Conservation (phyloP, 2,888 invertebrate genomes). For the Odontocerum albicorne region DNA sequence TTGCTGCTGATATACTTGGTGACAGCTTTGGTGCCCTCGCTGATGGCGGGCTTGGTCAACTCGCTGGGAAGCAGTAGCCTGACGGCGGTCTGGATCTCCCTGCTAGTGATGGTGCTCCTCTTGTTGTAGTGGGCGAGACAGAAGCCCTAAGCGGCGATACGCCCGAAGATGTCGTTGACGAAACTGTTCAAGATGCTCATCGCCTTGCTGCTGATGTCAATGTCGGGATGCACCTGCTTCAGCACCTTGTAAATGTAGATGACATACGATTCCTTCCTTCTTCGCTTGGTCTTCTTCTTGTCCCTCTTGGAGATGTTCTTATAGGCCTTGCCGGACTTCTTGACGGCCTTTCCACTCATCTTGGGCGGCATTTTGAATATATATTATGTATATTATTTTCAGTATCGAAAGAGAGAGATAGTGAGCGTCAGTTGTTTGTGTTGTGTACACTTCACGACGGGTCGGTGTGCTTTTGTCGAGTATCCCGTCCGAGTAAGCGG, state of each 20-base stretch:
- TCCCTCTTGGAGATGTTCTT: too few relatives aligned
- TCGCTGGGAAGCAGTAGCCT: conserved; percentile 68
- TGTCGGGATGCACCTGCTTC: conserved; percentile 69
- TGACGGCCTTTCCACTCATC: too few relatives aligned
- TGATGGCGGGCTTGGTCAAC: conserved; percentile 69
- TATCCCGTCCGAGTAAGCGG: too few relatives aligned
- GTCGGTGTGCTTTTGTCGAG: too few relatives aligned
- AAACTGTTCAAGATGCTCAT: conserved; percentile 74
- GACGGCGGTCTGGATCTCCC: conserved; percentile 70
- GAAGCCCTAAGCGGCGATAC: conserved; percentile 66
- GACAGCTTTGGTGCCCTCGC: conserved; percentile 66
- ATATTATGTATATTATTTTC: too few relatives aligned
- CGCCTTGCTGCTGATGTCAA: conserved; percentile 64
- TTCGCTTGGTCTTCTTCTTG: conserved; percentile 59
- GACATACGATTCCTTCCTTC: conserved; percentile 60
- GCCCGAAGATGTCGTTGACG: conserved; percentile 72
- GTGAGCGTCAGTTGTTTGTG: too few relatives aligned
- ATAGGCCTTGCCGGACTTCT: too few relatives aligned
- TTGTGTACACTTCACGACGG: too few relatives aligned
- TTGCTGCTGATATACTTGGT: conserved; percentile 63
- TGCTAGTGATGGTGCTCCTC: conserved; percentile 65
- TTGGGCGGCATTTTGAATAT: too few relatives aligned
- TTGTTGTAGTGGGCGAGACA: conserved; percentile 67
- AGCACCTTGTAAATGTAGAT: conserved; percentile 66
- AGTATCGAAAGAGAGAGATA: too few relatives aligned